Conservation (phyloP, 2,888 invertebrate species). For the Cerastoderma edule region DNA sequence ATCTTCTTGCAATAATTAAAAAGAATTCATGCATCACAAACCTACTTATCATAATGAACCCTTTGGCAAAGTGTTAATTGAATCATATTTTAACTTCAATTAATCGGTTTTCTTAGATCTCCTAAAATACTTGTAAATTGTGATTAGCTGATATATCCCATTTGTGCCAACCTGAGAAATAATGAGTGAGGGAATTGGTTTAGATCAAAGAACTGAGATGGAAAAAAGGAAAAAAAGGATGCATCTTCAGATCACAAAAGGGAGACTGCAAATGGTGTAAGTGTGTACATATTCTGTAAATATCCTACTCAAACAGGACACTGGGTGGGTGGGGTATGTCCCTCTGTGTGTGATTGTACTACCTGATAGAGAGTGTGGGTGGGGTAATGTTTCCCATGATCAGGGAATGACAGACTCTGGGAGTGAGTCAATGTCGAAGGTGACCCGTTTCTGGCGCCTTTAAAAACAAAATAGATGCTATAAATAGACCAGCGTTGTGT, state of each 20-base stretch:
- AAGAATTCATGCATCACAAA: too few relatives aligned
- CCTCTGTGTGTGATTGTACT: constrained; percentile 24
- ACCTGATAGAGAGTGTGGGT: background rate
- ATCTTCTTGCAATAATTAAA: too few relatives aligned
- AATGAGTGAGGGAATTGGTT: background rate
- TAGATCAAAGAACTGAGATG: background rate
- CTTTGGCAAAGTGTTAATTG: too few relatives aligned
- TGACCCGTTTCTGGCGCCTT: constrained; percentile 50
- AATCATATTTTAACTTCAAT: too few relatives aligned
- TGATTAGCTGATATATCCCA: too few relatives aligned
- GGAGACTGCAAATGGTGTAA: background rate
- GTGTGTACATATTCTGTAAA: background rate
- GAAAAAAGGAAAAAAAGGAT: background rate
- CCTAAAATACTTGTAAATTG: too few relatives aligned
- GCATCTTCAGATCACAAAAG: background rate
- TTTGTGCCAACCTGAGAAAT: background rate
- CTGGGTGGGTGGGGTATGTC: background rate
- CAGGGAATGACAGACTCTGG: constrained; percentile 51
- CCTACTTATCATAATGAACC: too few relatives aligned
- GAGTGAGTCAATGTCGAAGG: constrained; percentile 50
- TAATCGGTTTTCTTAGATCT: too few relatives aligned
- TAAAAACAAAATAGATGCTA: constrained; percentile 19
- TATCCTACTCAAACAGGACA: constrained; percentile 6
- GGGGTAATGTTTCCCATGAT: constrained; percentile 2
- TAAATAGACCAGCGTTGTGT: background rate